Percentiles rank a stretch among this genome's conserved stretches.
Evolutionary conservation across 2,888 invertebrate genomes (phyloP).

Genomic region (Dicyrtoma fusca): DNA sequence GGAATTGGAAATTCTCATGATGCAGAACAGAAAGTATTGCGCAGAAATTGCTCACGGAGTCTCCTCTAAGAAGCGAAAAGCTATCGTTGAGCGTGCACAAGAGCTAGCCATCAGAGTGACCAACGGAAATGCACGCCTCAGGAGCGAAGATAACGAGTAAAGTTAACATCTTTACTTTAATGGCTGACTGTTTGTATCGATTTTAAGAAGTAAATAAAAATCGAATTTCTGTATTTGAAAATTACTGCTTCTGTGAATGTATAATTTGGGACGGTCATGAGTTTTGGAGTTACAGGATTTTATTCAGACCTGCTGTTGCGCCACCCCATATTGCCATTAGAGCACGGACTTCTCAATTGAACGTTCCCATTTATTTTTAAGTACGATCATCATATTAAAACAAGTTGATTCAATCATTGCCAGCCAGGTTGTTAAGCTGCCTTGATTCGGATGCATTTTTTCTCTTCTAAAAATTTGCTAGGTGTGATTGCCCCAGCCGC

Average conservation of each 20-base stretch:
- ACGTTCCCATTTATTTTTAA: no score
- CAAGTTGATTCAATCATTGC: no score
- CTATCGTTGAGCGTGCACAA: conserved; percentile 94
- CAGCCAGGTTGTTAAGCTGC: no score
- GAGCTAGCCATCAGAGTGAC: conserved; percentile 94
- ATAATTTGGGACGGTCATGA: no score
- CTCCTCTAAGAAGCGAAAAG: conserved; percentile 95
- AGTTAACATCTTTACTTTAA: not conserved
- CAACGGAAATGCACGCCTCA: conserved; percentile 92
- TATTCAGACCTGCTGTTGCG: no score
- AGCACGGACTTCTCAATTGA: no score
- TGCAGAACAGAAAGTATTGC: conserved; percentile 97
- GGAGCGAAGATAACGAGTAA: conserved; percentile 99
- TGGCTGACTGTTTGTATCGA: conserved; percentile 9
- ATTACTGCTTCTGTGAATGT: not conserved
- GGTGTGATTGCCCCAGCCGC: no score
- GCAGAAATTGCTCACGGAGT: conserved; percentile 98
- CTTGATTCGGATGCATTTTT: no score
- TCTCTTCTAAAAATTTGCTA: no score
- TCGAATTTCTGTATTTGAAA: not conserved
- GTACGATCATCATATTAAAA: no score
- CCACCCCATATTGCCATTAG: no score
- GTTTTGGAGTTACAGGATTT: no score
- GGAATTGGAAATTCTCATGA: conserved; percentile 96
- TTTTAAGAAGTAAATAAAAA: conserved; percentile 1